Percentiles rank a stretch among this genome's conserved stretches.
Conservation (phyloP, 2,113 vertebrate genomes). For the Colaptes auratus region DNA sequence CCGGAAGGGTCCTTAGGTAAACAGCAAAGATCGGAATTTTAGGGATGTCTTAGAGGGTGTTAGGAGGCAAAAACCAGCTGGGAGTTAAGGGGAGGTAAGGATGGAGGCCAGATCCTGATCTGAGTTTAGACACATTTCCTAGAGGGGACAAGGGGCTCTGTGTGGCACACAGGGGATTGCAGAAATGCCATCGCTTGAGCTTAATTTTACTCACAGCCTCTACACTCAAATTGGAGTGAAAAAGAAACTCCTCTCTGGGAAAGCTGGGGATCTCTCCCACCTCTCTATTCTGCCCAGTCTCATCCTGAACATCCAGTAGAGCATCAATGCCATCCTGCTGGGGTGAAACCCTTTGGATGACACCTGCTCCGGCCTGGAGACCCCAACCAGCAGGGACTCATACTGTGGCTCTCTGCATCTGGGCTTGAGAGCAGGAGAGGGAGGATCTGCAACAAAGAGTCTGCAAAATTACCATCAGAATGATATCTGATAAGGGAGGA, state of each 20-base stretch:
- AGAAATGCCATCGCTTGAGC: background rate
- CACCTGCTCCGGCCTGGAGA: background rate
- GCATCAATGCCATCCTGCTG: too few relatives aligned
- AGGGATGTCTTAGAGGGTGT: background rate
- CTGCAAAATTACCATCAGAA: background rate
- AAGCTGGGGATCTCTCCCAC: background rate
- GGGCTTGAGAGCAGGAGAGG: background rate
- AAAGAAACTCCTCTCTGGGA: background rate
- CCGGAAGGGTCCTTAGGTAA: background rate
- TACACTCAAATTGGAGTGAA: background rate
- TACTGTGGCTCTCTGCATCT: accelerated
- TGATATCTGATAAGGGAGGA: accelerated
- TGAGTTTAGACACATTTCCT: background rate
- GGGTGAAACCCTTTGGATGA: background rate
- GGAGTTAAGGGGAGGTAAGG: background rate
- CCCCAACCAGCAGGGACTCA: accelerated
- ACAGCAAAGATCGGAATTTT: background rate
- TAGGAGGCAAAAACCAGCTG: background rate
- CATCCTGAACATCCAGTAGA: background rate
- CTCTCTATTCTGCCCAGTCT: background rate
- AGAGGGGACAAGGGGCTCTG: background rate
- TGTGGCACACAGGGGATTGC: accelerated
- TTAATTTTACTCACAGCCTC: background rate
- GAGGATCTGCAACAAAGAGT: too few relatives aligned
- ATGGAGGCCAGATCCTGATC: background rate